A percentile compares a stretch with the other conserved stretches of the same genome.
Conservation (phyloP, 2,113 vertebrate genomes). For the Perccottus glenii region DNA sequence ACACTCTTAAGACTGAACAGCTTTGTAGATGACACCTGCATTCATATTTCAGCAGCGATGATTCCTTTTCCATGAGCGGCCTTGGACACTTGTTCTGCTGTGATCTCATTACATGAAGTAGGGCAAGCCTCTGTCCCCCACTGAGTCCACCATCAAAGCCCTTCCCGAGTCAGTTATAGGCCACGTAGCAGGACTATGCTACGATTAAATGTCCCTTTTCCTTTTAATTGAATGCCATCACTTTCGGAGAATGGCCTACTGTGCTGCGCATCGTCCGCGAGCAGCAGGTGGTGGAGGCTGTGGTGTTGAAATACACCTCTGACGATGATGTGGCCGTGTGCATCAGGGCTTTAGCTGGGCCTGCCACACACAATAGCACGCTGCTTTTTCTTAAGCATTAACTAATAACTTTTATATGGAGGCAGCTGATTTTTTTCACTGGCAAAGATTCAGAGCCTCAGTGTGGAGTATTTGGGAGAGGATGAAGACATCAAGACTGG, state of each 20-base stretch:
- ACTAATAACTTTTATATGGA: conserved; percentile 62
- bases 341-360: conserved; percentile 43
- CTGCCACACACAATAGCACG: conserved; percentile 42
- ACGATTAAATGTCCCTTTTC: conserved; percentile 59
- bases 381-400: conserved; percentile 35
- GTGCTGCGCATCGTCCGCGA: conserved; percentile 27
- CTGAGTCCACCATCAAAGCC: conserved; percentile 45
- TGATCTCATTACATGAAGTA: conserved; percentile 58
- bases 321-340: conserved; percentile 16
- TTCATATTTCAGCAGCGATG: conserved; percentile 24
- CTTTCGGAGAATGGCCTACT: conserved; percentile 60
- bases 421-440: conserved; percentile 50
- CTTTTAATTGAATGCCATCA: conserved; percentile 66
- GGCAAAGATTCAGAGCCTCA: conserved; percentile 48
- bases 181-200: conserved; percentile 21
- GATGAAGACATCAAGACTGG: conserved; percentile 60
- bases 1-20: conserved; percentile 1
- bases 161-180: conserved; percentile 33
- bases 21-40: conserved; percentile 20
- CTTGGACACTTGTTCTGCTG: conserved; percentile 33
- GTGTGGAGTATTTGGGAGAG: conserved; percentile 42
- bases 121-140: conserved; percentile 30
- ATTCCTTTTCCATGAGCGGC: conserved; percentile 40
- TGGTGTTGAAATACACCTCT: conserved; percentile 16
- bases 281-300: conserved; percentile 29